phyloP scores from a whole-genome alignment of 2,888 invertebrate species.

The Poecilus cupreus region DNA sequence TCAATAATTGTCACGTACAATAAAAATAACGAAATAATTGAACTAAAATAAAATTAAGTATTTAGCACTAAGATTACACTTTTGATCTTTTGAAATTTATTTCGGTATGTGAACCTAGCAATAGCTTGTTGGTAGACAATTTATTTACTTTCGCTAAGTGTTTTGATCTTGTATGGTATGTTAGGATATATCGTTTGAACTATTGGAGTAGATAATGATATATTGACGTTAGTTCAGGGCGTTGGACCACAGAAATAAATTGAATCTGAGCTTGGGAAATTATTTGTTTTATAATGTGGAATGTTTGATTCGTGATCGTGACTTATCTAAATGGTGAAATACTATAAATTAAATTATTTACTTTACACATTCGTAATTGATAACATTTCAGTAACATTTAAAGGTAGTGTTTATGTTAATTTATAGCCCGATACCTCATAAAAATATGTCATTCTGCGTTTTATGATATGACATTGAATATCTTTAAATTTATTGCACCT shows the following conservation, averaged over 20 bases:
- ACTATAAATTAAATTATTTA: slow-evolving; percentile 22
- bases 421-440: too few relatives aligned
- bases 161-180: slow-evolving; percentile 23
- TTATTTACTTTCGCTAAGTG: slow-evolving; percentile 24
- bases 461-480: background rate
- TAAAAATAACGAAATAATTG: too few relatives aligned
- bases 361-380: slow-evolving; percentile 26
- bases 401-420: too few relatives aligned
- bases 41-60: too few relatives aligned
- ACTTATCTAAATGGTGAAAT: background rate
- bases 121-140: slow-evolving; percentile 14
- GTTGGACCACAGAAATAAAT: slow-evolving; percentile 35
- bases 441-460: background rate
- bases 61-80: too few relatives aligned
- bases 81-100: background rate
- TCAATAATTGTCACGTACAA: too few relatives aligned
- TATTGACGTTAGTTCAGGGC: slow-evolving; percentile 3
- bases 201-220: slow-evolving; percentile 27
- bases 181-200: background rate
- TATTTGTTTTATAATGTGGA: slow-evolving; percentile 13
- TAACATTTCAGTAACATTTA: background rate
- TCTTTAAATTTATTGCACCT: background rate
- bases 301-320: slow-evolving; percentile 1
- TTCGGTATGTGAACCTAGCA: background rate
- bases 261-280: slow-evolving; percentile 24